These are phyloP conservation scores for Microctonus brassicae DNA, from an alignment of 2,888 invertebrate genomes.

Conservation along the genomic window DNA sequence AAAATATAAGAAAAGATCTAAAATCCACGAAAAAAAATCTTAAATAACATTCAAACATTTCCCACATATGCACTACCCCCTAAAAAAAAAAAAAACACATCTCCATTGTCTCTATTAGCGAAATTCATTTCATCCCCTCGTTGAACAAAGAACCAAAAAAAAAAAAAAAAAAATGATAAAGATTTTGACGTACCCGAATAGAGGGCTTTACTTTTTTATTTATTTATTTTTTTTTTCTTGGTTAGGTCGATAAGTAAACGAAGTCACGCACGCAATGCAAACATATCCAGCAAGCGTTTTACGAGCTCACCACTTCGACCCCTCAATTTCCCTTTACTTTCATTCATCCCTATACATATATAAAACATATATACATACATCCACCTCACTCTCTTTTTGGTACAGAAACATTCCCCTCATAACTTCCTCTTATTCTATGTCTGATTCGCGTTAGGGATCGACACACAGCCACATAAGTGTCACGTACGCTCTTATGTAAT, in stretches of 20 bases:
- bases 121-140: neutral
- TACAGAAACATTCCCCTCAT: neutral
- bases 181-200: constrained; percentile 3
- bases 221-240: neutral
- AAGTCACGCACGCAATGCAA: constrained; percentile 46
- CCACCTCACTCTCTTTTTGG: neutral
- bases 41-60: neutral
- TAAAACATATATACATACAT: constrained; percentile 2
- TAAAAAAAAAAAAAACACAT: neutral
- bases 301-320: constrained; percentile 30
- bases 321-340: constrained; percentile 16
- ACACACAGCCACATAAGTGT: constrained; percentile 25
- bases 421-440: neutral
- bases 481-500: constrained; percentile 34
- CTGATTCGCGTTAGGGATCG: neutral
- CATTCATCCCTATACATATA: constrained; percentile 8
- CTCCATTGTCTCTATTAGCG: neutral
- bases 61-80: neutral
- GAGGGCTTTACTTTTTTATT: neutral
- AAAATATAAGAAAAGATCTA: too few species aligned
- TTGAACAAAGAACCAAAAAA: neutral
- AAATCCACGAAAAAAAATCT: too few species aligned
- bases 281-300: constrained; percentile 34
- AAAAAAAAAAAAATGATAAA: constrained; percentile 21
- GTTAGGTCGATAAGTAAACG: constrained; percentile 38